phyloP scores from a whole-genome alignment of 2,113 vertebrate species.

The Mesocricetus auratus region DNA sequence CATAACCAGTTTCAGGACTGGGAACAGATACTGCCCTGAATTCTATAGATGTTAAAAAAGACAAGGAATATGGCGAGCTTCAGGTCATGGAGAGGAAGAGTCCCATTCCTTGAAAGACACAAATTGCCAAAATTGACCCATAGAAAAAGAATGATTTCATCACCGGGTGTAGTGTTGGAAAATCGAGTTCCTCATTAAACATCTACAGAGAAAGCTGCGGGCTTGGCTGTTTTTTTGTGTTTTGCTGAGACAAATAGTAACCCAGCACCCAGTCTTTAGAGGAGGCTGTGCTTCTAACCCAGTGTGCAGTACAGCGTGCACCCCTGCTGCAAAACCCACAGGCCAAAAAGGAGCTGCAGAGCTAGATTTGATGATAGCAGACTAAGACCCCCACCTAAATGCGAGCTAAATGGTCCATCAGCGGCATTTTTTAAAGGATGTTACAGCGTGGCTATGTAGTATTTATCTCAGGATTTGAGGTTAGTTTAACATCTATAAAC shows the following conservation, averaged over 20 bases:
- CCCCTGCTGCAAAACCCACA: not conserved
- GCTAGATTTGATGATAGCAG: not conserved
- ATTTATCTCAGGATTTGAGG: not conserved
- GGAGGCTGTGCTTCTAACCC: not conserved
- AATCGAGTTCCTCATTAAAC: slow-evolving; percentile 1
- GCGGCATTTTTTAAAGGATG: not conserved
- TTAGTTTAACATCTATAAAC: slow-evolving; percentile 17
- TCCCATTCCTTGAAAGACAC: slow-evolving; percentile 4
- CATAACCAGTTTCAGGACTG: not conserved
- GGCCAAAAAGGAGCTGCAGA: not conserved
- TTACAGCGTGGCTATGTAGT: not conserved
- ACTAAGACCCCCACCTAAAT: not conserved
- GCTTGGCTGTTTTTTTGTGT: not conserved
- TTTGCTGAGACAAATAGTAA: not conserved
- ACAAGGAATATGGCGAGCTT: not conserved
- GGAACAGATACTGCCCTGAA: not conserved
- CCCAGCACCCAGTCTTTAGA: not conserved
- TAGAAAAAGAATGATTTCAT: not conserved
- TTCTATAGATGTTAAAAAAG: not conserved
- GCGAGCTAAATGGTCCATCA: not conserved
- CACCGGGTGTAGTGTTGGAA: not conserved
- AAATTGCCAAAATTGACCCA: not conserved
- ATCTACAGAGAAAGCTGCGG: not conserved
- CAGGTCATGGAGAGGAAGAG: slow-evolving; percentile 37
- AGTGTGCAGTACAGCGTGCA: not conserved